Conservation (phyloP, 2,113 vertebrate genomes). For the Speoplatyrhinus poulsoni region DNA sequence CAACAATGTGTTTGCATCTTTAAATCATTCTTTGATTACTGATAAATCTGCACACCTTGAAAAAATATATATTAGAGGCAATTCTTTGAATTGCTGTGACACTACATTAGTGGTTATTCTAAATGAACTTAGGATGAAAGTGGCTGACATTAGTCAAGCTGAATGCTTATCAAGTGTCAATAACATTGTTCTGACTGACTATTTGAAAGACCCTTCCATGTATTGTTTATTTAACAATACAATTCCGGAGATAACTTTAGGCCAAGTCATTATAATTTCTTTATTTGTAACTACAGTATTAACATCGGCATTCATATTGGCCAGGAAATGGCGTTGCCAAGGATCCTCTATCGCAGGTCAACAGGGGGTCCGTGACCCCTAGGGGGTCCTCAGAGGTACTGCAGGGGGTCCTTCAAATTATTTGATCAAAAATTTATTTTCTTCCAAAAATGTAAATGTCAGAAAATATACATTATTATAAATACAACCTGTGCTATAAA, state of each 20-base stretch:
- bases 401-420: too few species aligned
- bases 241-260: slow-evolving; percentile 28
- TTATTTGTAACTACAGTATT: slow-evolving; percentile 47
- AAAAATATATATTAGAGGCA: slow-evolving; percentile 68
- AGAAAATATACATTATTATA: too few species aligned
- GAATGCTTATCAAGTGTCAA: slow-evolving; percentile 52
- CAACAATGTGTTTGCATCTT: slow-evolving; percentile 59
- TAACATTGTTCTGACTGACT: slow-evolving; percentile 26
- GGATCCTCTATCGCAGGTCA: slow-evolving; percentile 31
- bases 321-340: slow-evolving; percentile 36
- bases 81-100: slow-evolving; percentile 79
- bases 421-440: too few species aligned
- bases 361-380: too few species aligned
- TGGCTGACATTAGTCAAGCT: slow-evolving; percentile 67
- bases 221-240: slow-evolving; percentile 45
- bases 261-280: slow-evolving; percentile 44
- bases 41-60: slow-evolving; percentile 57
- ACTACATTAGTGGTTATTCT: slow-evolving; percentile 72
- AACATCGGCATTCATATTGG: slow-evolving; percentile 28
- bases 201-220: slow-evolving; percentile 34
- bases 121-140: slow-evolving; percentile 25
- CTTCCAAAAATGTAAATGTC: too few species aligned
- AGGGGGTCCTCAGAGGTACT: too few species aligned
- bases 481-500: too few species aligned
- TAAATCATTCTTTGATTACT: slow-evolving; percentile 41